Conservation (phyloP, 2,113 vertebrate species). For the Anolis sagrei region DNA sequence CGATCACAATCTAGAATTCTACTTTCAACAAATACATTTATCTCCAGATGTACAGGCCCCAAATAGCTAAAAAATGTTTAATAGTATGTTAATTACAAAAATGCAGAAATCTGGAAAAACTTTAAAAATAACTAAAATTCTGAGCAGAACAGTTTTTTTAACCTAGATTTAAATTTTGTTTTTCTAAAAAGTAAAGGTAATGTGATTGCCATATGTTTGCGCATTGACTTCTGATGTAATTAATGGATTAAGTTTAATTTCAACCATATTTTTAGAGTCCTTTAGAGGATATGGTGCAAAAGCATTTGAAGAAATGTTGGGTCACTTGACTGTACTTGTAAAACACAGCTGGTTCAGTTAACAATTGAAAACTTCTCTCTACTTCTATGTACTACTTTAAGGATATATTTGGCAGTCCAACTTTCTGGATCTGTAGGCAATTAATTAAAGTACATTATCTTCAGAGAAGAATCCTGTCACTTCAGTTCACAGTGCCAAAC, state of each 20-base stretch:
- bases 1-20: background rate
- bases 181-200: background rate
- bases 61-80: background rate
- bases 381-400: background rate
- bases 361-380: background rate
- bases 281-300: background rate
- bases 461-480: background rate
- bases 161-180: background rate
- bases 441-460: background rate
- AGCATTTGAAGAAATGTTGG: background rate
- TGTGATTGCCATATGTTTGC: background rate
- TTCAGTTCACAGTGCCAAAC: background rate
- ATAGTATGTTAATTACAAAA: background rate
- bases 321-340: background rate
- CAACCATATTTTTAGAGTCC: background rate
- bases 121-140: background rate
- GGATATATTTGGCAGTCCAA: background rate
- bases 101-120: background rate
- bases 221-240: background rate
- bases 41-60: background rate
- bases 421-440: background rate
- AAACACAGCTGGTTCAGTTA: background rate
- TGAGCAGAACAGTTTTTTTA: background rate
- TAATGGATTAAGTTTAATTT: background rate
- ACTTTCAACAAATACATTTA: background rate